These are phyloP conservation scores for Tetrapedia diversipes DNA, from an alignment of 2,888 invertebrate genomes.

Conservation along the genomic window DNA sequence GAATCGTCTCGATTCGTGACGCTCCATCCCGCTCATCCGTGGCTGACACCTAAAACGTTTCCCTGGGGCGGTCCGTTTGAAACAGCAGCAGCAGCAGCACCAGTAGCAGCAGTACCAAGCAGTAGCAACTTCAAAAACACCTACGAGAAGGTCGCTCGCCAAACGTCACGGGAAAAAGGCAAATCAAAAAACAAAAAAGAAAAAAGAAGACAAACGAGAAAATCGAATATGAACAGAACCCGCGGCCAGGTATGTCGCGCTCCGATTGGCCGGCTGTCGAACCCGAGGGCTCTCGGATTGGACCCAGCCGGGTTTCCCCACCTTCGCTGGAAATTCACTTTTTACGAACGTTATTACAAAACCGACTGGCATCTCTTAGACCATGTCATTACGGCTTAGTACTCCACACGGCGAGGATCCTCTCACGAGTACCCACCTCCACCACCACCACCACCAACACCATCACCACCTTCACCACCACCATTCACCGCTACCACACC, in stretches of 20 bases:
- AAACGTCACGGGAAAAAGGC: neutral
- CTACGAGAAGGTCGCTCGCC: neutral
- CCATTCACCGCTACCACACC: conserved; percentile 36
- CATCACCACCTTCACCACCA: conserved; percentile 41
- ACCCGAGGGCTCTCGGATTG: conserved; percentile 73
- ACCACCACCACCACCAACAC: conserved; percentile 43
- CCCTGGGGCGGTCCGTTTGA: neutral
- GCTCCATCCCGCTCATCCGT: neutral
- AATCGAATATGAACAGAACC: no score
- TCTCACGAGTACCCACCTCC: conserved; percentile 67
- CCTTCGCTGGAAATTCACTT: conserved; percentile 81
- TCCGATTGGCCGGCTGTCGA: conserved; percentile 76
- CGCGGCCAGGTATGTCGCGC: conserved; percentile 76
- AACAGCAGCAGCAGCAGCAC: no score
- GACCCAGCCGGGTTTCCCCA: conserved; percentile 80
- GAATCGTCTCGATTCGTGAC: conserved; percentile 11
- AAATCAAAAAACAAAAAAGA: neutral
- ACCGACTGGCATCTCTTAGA: conserved; percentile 82
- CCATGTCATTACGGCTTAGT: conserved; percentile 82
- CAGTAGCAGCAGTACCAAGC: no score
- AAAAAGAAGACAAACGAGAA: conserved; percentile 37
- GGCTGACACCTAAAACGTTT: neutral
- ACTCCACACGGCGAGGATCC: conserved; percentile 80
- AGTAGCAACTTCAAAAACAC: neutral
- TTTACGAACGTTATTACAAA: conserved; percentile 82